Conservation (phyloP, 2,113 vertebrate species). For the Caranx melampygus region DNA sequence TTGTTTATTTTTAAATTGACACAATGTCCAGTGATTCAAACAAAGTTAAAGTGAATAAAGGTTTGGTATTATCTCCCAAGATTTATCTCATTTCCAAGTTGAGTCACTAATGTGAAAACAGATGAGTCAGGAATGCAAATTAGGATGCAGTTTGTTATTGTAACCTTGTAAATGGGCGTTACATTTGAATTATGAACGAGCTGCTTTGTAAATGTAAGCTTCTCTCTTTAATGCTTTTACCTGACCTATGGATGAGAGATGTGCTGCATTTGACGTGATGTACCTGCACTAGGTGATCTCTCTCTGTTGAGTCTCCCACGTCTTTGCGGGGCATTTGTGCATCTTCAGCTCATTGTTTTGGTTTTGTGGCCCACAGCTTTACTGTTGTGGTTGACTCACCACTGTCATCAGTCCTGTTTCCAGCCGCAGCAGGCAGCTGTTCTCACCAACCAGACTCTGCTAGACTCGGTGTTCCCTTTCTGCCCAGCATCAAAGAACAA, state of each 20-base stretch:
- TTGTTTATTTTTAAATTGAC: not conserved
- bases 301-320: not conserved
- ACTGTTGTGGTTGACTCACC: not conserved
- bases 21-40: not conserved
- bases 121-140: not conserved
- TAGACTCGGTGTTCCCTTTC: not conserved
- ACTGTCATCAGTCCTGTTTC: not conserved
- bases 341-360: slow-evolving; percentile 2
- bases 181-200: not conserved
- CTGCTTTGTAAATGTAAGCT: not conserved
- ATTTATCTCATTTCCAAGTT: not conserved
- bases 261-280: not conserved
- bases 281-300: not conserved
- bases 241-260: not conserved
- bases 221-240: not conserved
- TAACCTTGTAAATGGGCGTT: not conserved
- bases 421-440: not conserved
- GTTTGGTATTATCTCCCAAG: not conserved
- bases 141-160: not conserved
- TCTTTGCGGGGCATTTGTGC: fast-evolving
- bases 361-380: slow-evolving; percentile 5
- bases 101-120: not conserved
- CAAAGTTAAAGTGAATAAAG: not conserved
- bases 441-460: not conserved
- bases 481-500: not conserved